A percentile compares a stretch with the other conserved stretches of the same genome.
These are phyloP conservation scores for Perdita meconis DNA, from an alignment of 2,888 invertebrate species.

Conservation along the genomic window DNA sequence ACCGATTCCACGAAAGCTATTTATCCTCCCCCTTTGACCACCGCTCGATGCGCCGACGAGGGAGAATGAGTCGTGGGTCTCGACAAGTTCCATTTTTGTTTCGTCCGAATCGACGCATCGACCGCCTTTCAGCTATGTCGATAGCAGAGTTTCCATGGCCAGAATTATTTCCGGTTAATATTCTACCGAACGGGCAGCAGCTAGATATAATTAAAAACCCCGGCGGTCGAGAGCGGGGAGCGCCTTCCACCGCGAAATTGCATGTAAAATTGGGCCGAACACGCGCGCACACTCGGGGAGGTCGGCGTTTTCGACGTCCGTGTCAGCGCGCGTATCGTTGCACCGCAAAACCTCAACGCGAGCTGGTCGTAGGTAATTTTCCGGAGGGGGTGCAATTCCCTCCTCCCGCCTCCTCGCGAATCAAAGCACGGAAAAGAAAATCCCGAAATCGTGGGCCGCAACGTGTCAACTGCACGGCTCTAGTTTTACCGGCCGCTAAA, in stretches of 20 bases:
- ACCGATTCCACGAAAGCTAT: constrained; percentile 5
- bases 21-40: not conserved
- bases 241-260: constrained; percentile 69
- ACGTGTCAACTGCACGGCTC: constrained; percentile 64
- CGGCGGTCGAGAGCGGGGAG: constrained; percentile 48
- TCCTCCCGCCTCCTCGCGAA: constrained; percentile 6
- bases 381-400: constrained; percentile 28
- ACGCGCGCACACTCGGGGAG: constrained; percentile 32
- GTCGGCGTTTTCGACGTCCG: constrained; percentile 7
- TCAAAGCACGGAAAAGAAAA: constrained; percentile 67
- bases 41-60: not conserved
- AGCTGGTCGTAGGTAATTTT: constrained; percentile 68
- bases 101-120: constrained; percentile 34
- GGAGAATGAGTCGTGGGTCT: not conserved
- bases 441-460: constrained; percentile 56
- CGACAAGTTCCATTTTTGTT: constrained; percentile 58
- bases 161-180: constrained; percentile 74
- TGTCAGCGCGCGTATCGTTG: constrained; percentile 55
- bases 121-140: constrained; percentile 59
- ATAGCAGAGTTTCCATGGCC: constrained; percentile 62
- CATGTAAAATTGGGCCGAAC: constrained; percentile 73
- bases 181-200: constrained; percentile 50
- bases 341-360: constrained; percentile 71
- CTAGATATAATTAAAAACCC: constrained; percentile 73
- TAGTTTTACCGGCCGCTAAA: constrained; percentile 58